Conservation (phyloP, 2,888 invertebrate genomes). For the Aphrophora alni region DNA sequence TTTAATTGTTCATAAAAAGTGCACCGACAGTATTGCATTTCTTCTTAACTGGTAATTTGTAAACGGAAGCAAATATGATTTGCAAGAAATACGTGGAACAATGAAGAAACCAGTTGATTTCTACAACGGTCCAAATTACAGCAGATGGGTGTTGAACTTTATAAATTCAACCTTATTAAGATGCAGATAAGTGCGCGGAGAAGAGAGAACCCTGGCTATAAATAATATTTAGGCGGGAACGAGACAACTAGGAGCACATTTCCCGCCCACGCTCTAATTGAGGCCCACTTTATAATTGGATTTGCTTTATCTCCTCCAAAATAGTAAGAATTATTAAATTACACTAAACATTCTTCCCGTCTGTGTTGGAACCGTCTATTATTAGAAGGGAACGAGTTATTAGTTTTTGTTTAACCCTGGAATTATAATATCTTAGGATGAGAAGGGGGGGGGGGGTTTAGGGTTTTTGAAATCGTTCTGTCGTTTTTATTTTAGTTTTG, state of each 20-base stretch:
- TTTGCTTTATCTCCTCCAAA: conserved; percentile 4
- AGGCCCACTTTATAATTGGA: background rate
- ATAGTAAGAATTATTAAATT: conserved; percentile 9
- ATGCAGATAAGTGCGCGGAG: conserved; percentile 1
- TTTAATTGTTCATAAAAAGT: no score
- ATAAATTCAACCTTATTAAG: background rate
- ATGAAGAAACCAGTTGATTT: no score
- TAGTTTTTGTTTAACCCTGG: background rate
- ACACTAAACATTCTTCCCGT: background rate
- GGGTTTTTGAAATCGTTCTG: no score
- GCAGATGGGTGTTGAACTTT: background rate
- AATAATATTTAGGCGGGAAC: background rate
- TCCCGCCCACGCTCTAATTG: background rate
- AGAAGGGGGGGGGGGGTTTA: background rate
- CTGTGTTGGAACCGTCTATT: background rate
- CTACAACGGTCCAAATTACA: background rate
- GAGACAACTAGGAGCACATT: no score
- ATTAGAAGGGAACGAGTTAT: background rate
- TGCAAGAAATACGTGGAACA: background rate
- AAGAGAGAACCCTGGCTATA: background rate
- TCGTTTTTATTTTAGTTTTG: no score
- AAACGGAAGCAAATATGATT: background rate
- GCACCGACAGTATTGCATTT: no score
- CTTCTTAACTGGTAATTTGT: no score
- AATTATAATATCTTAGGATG: background rate